Base-by-base conservation (phyloP, 2,888 invertebrate species). In the Hymenopus coronatus region DNA sequence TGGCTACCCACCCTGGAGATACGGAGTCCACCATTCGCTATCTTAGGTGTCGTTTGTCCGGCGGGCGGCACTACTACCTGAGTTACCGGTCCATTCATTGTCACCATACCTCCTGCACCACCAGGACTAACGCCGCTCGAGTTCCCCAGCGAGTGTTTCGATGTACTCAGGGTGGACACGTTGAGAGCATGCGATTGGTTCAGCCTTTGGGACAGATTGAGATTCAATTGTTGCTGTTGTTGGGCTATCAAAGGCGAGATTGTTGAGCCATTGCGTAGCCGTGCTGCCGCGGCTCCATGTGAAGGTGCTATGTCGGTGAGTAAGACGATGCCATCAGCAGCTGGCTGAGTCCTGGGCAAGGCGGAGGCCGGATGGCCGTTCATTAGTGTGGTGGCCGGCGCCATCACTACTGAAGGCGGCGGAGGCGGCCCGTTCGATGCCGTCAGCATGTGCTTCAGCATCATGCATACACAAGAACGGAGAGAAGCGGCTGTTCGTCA, bases 401-500 rank as follows among this genome's bases (percentile, higher is more conserved):
- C 94, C 92, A 93, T 94, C 93, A 28, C 87, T 82, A 83, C 83
- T 83, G 30, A 70, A 70, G 54, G 54, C 54, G 54, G 54, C 20
- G 54, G 54, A 25, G 54, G 54, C 54, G 54, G 54, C 93, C 94
- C 94, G 92, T 93, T 92, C 84, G 90, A 89, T 91, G 93, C 92
- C 91, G 94, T 94, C 92, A 94, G 94, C 93, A 96, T 96, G 94
- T 96, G 96, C 94, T 96, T 96, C 95, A 96, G 95, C 96, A 96
- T 96, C 93, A 88, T 88, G 87, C 82, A 30, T 54, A 87, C 84
- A 88, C 40, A 28, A 40, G 40, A 40, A 28, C 85, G 54, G 54
- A 70, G 54, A 70, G 54, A 20, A 15, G 83, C 46, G 46, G 46
- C 82, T 25, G 70, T 86, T 81, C 87, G 84, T 82, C 84, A 84